These are phyloP conservation scores for Enoplolaimus lenunculus DNA, from an alignment of 2,888 invertebrate genomes.

Conservation along the genomic window DNA sequence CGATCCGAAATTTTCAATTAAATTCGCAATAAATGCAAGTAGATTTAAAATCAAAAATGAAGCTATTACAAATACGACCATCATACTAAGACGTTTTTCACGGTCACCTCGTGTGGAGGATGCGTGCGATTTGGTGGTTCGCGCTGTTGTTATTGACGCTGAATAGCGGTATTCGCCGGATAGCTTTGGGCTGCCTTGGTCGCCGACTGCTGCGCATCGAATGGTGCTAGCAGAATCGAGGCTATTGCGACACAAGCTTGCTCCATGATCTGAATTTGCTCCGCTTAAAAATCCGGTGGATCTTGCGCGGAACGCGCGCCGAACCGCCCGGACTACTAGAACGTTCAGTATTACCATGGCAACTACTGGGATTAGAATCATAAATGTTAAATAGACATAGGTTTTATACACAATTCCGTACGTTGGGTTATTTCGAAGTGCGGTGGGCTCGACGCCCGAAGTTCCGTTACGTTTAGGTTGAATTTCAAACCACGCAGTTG, in stretches of 20 bases:
- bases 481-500: slow-evolving; percentile 20
- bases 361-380: slow-evolving; percentile 20
- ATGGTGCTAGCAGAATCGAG: background rate
- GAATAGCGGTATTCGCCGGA: background rate
- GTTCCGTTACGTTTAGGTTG: background rate
- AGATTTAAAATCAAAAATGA: slow-evolving; percentile 33
- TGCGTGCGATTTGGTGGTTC: background rate
- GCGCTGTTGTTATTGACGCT: too few species aligned
- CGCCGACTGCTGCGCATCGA: background rate
- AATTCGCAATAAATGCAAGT: slow-evolving; percentile 30
- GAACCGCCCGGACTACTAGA: slow-evolving; percentile 7
- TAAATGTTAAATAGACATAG: slow-evolving; percentile 18
- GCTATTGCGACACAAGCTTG: too few species aligned
- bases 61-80: slow-evolving; percentile 34
- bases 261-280: too few species aligned
- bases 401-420: slow-evolving; percentile 20
- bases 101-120: background rate
- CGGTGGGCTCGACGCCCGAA: background rate
- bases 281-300: too few species aligned
- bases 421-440: background rate
- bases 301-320: slow-evolving; percentile 1
- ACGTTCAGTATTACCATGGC: slow-evolving; percentile 21
- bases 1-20: slow-evolving; percentile 28
- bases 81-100: slow-evolving; percentile 25
- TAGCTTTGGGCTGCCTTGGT: background rate